Conservation (phyloP, 2,113 vertebrate species). For the Pantherophis guttatus region DNA sequence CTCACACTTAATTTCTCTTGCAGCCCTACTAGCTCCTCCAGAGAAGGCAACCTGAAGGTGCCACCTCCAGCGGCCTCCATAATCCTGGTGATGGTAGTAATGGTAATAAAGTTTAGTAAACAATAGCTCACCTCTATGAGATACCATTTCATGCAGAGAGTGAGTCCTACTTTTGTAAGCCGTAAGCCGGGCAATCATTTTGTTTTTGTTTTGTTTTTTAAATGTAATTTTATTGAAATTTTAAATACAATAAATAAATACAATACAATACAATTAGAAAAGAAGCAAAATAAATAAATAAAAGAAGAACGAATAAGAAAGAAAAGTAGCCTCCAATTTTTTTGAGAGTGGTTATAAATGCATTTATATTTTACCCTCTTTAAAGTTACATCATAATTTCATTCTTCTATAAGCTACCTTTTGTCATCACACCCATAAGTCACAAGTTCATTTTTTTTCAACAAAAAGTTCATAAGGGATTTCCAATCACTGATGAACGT, state of each 20-base stretch:
- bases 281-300: neutral
- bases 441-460: neutral
- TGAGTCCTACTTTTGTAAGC: neutral
- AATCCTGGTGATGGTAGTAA: neutral
- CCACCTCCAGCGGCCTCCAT: neutral
- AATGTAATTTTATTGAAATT: neutral
- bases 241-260: neutral
- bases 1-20: neutral
- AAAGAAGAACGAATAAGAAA: neutral
- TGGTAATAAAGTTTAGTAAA: neutral
- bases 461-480: neutral
- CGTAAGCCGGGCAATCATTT: neutral
- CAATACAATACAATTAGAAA: neutral
- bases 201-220: neutral
- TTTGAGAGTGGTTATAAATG: neutral
- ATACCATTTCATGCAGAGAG: neutral
- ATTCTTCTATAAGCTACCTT: neutral
- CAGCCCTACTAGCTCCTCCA: neutral
- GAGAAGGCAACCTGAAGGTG: neutral
- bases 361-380: neutral
- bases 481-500: neutral
- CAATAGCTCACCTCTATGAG: neutral
- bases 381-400: neutral
- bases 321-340: neutral
- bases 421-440: neutral